Evolutionary conservation across 2,888 invertebrate species (phyloP).

Genomic region (Steinernema hermaphroditum): DNA sequence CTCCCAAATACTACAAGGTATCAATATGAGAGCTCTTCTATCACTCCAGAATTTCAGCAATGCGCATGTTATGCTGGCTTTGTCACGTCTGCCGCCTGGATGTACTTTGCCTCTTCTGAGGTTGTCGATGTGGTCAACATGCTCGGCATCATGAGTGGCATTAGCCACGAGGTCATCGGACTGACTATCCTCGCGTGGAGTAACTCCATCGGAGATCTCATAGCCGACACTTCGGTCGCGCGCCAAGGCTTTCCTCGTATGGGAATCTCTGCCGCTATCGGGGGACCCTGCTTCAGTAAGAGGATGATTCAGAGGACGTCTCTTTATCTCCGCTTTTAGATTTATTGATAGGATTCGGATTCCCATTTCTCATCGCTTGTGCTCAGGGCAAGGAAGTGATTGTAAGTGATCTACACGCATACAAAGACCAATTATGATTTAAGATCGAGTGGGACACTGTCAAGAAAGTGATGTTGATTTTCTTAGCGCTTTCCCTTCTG

Average conservation of each 20-base stretch:
- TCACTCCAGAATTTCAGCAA: conserved; percentile 41
- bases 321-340: conserved; percentile 40
- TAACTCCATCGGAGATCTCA: conserved; percentile 73
- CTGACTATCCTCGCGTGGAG: conserved; percentile 75
- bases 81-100: conserved; percentile 72
- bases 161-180: conserved; percentile 70
- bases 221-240: conserved; percentile 73
- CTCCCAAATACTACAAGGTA: conserved; percentile 54
- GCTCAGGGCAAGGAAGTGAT: conserved; percentile 50
- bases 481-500: conserved; percentile 37
- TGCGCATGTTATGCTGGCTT: conserved; percentile 71
- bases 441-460: conserved; percentile 34
- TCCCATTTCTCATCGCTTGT: conserved; percentile 56
- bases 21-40: too few relatives aligned
- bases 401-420: conserved; percentile 35
- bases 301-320: not conserved
- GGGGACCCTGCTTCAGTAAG: conserved; percentile 75
- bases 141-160: conserved; percentile 71
- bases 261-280: conserved; percentile 76
- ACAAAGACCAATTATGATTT: conserved; percentile 18
- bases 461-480: conserved; percentile 37
- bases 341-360: conserved; percentile 59
- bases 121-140: conserved; percentile 72
- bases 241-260: conserved; percentile 74
- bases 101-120: conserved; percentile 74